Evolutionary conservation across 30 jellyfish, hydroid and myxozoan genomes (phyloP).

Genomic region (Clytia hemisphaerica): DNA sequence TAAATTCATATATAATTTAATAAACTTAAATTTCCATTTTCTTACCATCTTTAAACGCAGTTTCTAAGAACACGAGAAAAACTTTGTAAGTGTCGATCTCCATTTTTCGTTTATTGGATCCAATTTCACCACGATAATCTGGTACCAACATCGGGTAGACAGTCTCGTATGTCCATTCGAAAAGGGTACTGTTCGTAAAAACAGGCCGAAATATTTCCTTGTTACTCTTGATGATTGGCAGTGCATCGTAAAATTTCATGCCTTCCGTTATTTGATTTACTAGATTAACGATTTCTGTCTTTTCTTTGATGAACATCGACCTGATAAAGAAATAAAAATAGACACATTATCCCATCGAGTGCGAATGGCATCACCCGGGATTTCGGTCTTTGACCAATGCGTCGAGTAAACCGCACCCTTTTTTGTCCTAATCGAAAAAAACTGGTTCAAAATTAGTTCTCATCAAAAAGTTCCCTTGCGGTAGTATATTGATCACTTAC

Average conservation of each 20-base stretch:
- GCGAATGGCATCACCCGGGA: too few species aligned
- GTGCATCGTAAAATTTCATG: conserved; percentile 7
- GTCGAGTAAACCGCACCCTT: too few species aligned
- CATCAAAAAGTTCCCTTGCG: too few species aligned
- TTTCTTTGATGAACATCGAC: conserved; percentile 23
- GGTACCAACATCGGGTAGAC: neutral
- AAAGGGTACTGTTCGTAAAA: neutral
- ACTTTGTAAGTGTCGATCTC: conserved; percentile 16
- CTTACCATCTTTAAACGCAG: conserved; percentile 1
- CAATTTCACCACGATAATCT: neutral
- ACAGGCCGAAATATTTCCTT: neutral
- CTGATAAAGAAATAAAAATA: conserved; percentile 3
- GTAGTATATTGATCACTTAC: too few species aligned
- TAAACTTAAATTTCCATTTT: too few species aligned
- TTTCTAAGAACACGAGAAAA: conserved; percentile 21
- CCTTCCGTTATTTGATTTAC: conserved; percentile 17
- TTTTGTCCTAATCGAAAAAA: too few species aligned
- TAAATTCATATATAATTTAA: too few species aligned
- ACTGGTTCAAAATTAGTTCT: too few species aligned
- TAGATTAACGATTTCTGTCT: conserved; percentile 1
- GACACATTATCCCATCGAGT: too few species aligned
- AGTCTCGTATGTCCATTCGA: conserved; percentile 16
- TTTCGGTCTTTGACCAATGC: too few species aligned
- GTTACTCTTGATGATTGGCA: neutral
- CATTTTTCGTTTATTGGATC: neutral